phyloP scores from a whole-genome alignment of 2,797 vertebrate species.

The Limnodromus scolopaceus region DNA sequence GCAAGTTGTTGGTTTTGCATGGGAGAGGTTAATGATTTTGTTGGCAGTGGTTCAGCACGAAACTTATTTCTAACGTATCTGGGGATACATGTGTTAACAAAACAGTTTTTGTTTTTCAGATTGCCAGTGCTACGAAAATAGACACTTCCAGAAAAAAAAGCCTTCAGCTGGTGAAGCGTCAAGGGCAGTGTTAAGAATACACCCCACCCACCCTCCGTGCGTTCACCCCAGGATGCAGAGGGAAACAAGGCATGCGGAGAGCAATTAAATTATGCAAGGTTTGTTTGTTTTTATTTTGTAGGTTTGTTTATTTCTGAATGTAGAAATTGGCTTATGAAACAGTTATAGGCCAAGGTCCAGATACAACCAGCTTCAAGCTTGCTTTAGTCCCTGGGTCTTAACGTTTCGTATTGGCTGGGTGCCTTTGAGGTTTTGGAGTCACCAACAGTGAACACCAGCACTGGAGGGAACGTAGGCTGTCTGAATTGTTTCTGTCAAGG shows the following conservation, averaged over 20 bases:
- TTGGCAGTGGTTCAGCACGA: not conserved
- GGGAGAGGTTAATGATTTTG: not conserved
- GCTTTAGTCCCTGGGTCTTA: not conserved
- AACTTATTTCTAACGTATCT: not conserved
- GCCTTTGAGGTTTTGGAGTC: not conserved
- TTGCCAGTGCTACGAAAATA: not conserved
- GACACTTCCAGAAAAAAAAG: not conserved
- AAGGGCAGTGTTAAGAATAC: not conserved
- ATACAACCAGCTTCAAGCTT: not conserved
- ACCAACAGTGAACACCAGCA: not conserved
- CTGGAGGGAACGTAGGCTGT: not conserved
- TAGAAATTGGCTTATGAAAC: not conserved
- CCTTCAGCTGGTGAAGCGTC: not conserved
- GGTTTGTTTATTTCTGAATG: not conserved
- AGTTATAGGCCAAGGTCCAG: not conserved
- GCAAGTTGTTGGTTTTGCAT: not conserved
- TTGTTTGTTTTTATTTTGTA: conserved; percentile 31
- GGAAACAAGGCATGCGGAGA: not conserved
- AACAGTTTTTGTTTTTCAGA: conserved; percentile 63
- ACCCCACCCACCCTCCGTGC: not conserved
- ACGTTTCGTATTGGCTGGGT: not conserved
- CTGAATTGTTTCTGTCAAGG: not conserved
- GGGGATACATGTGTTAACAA: not conserved
- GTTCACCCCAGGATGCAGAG: not conserved
- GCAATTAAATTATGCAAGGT: conserved; percentile 48